phyloP scores from a whole-genome alignment of 2,888 invertebrate genomes.

The Frankliniella fusca region DNA sequence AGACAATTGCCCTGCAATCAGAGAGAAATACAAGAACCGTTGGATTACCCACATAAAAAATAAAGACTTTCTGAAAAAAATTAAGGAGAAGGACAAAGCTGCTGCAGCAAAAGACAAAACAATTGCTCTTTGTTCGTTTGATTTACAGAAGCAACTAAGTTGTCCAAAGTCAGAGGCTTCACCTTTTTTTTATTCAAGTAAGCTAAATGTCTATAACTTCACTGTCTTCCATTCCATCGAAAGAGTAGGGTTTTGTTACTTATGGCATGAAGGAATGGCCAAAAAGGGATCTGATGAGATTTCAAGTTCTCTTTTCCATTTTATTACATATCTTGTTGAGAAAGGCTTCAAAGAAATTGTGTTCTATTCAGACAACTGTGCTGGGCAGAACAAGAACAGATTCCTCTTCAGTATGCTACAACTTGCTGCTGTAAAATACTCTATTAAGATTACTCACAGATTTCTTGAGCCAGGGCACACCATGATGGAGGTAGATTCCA shows the following conservation, averaged over 20 bases:
- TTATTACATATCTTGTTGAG: neutral
- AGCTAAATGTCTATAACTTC: neutral
- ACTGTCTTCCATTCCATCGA: neutral
- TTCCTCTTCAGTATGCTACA: constrained; percentile 34
- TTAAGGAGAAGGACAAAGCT: neutral
- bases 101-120: neutral
- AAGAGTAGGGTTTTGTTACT: neutral
- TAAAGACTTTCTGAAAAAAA: neutral
- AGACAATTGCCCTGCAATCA: neutral
- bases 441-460: neutral
- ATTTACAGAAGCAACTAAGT: neutral
- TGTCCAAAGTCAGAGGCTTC: neutral
- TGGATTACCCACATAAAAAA: neutral
- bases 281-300: neutral
- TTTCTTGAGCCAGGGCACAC: constrained; percentile 29
- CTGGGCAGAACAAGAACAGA: constrained; percentile 34
- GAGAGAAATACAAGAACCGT: neutral
- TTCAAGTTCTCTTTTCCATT: neutral
- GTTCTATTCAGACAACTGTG: constrained; percentile 34
- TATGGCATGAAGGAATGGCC: neutral
- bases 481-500: constrained; percentile 28
- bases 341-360: neutral
- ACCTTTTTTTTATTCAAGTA: neutral
- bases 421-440: constrained; percentile 15
- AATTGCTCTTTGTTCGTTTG: neutral